Base-by-base conservation (phyloP, 2,888 invertebrate species). In the Ormyrus rosae region DNA sequence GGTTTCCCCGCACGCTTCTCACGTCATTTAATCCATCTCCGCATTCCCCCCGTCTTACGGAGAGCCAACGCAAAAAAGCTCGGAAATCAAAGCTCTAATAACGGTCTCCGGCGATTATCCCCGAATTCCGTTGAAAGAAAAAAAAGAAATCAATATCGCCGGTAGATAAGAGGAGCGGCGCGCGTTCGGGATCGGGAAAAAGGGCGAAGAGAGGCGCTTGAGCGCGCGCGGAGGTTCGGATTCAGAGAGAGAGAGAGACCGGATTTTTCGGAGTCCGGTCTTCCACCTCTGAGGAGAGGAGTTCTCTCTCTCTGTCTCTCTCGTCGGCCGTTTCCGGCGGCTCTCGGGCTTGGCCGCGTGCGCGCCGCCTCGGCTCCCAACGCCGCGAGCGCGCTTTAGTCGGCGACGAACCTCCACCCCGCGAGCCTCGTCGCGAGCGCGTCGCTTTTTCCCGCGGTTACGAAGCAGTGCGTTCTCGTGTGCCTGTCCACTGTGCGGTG, bases 371-470 rank as follows among this genome's bases (percentile, higher is more conserved):
- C 46, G 9, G 8, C 68, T 10, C 50, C 45, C 58, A 53, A 7
- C 60, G 56, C 51, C 65, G 65, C 65, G 58, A 8, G 56, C 46
- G 48, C 70, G 50, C 64, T 4, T 51, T 68, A 82, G 81, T 82
- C 13, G 58, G 81, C 81, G 81, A 69, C 81, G 72, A 9, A 61
- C 79, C 73, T 76, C 73, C 79, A 69, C 10, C 68, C 63, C 56
- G 79, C 19, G 76, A 79, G 69, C 79, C 13, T 78, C 78, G 75
- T 9, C 74, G 53, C 58, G 65, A 34, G 13, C 50, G 56, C 11
- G 34, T 6, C 19, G 1, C 8, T n/a, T 34, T 34, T 34, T 10
- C 13, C 51, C 70, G n/a, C 19, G 5, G 9, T n/a, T 9, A 11
- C 8, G 4, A 9, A 5, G 63, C 34, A 46, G 48, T 13, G 10